Base-by-base conservation (phyloP, 2,888 invertebrate species). In the Apodemia duryi region DNA sequence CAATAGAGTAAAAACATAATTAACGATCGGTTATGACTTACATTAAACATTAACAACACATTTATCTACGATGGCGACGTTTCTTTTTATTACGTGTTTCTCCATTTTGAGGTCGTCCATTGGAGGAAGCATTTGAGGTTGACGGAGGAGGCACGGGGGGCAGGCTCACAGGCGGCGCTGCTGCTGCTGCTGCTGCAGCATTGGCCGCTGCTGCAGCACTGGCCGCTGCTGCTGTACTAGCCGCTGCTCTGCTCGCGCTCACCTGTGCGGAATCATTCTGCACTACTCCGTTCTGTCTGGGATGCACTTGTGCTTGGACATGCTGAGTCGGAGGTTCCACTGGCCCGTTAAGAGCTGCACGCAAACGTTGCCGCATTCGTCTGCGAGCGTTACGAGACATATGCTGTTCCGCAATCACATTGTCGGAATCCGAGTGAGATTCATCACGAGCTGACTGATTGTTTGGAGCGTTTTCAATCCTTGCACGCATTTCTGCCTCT, bases 1-100 rank as follows among this genome's bases (percentile, higher is more conserved):
- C 79, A 76, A 71, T 78, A 77, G 76, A 79, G 75, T 74, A 76
- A 77, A 74, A 77, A 70, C 68, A 70, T 69, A 72, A 69, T 70
- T 69, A 69, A 71, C 64, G 49, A 61, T 49, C 65, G 68, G 67
- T 64, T 67, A 71, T 69, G 65, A 67, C 63, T 66, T 67, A 67
- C 57, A 41, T 43, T 66, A 68, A 73, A 69, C 68, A 67, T 62
- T 54, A 61, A 63, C 51, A 51, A 52, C 41, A 46, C 52, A 71
- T 77, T 84, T 88, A 88, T 85, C 84, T 85, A 72, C 87, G 89
- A 51, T 87, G 85, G 68, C 85, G 86, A 68, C 85, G 86, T 72
- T 83, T 86, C 73, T 84, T 89, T 76, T 83, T 90, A 71, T 81
- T 86, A 68, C 86, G 86, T 9, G 70, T 63, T 41, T 66, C 70